These are phyloP conservation scores for Paedocypris micromegethes DNA, from an alignment of 2,797 vertebrate species.

Conservation along the genomic window DNA sequence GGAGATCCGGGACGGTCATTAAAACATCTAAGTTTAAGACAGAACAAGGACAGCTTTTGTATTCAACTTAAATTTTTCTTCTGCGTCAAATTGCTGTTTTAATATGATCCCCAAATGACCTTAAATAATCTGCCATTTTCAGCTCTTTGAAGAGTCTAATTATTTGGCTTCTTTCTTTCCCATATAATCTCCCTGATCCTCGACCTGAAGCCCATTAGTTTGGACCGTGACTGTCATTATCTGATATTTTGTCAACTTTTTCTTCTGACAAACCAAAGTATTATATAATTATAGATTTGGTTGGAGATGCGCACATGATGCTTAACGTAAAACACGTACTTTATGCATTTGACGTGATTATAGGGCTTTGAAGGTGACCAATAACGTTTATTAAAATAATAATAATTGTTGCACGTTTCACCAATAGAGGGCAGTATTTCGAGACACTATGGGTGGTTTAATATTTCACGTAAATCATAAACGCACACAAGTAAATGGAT, in stretches of 20 bases:
- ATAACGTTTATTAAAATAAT: background rate
- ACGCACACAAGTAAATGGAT: background rate
- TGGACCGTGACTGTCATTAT: slow-evolving; percentile 19
- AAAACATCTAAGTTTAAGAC: slow-evolving; percentile 49
- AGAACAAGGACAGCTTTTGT: slow-evolving; percentile 72
- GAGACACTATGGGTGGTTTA: background rate
- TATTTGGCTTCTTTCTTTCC: slow-evolving; percentile 54
- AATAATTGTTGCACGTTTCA: background rate
- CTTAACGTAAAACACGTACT: too few species aligned
- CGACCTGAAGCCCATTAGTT: too few species aligned
- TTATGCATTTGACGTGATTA: too few species aligned
- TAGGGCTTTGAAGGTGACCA: too few species aligned
- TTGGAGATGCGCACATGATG: background rate
- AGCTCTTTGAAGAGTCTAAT: slow-evolving; percentile 72
- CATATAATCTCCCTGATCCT: too few species aligned
- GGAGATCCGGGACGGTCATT: slow-evolving; percentile 50
- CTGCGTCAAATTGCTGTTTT: slow-evolving; percentile 63
- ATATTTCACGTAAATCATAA: too few species aligned
- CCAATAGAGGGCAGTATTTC: slow-evolving; percentile 45
- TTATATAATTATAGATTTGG: background rate
- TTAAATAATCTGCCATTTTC: slow-evolving; percentile 65
- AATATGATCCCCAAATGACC: slow-evolving; percentile 65
- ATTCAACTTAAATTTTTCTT: slow-evolving; percentile 61
- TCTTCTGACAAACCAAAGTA: background rate
- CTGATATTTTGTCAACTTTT: slow-evolving; percentile 31